phyloP scores from a whole-genome alignment of 2,113 vertebrate genomes.

The Cyanistes caeruleus region DNA sequence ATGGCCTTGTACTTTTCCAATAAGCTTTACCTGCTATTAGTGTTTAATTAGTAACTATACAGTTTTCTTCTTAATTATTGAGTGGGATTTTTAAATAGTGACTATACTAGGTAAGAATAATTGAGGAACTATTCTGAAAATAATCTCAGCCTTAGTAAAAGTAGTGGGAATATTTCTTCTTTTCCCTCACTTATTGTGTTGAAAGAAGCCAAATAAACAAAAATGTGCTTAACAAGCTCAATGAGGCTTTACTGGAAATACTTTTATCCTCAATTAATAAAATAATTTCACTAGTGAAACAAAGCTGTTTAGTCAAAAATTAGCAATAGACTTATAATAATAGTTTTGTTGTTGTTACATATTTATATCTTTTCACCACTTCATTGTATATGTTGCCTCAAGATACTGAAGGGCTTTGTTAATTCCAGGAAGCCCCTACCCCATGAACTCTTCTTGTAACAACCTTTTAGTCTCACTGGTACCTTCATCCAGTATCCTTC shows the following conservation, averaged over 20 bases:
- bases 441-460: background rate
- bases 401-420: background rate
- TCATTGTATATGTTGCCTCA: background rate
- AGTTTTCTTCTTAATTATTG: background rate
- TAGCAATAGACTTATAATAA: background rate
- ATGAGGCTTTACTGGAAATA: background rate
- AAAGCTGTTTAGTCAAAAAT: background rate
- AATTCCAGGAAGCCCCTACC: background rate
- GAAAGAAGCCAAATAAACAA: background rate
- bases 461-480: background rate
- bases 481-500: background rate
- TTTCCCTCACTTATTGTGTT: background rate
- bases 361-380: background rate
- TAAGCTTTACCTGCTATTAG: background rate
- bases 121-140: background rate
- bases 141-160: background rate
- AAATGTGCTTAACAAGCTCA: background rate
- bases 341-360: background rate
- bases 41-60: background rate
- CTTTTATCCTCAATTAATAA: background rate
- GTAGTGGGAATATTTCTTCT: background rate
- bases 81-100: background rate
- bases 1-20: background rate
- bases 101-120: background rate
- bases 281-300: background rate